These are phyloP conservation scores for Diadema setosum DNA, from an alignment of 35 echinoderm and acorn worm species.

Conservation along the genomic window DNA sequence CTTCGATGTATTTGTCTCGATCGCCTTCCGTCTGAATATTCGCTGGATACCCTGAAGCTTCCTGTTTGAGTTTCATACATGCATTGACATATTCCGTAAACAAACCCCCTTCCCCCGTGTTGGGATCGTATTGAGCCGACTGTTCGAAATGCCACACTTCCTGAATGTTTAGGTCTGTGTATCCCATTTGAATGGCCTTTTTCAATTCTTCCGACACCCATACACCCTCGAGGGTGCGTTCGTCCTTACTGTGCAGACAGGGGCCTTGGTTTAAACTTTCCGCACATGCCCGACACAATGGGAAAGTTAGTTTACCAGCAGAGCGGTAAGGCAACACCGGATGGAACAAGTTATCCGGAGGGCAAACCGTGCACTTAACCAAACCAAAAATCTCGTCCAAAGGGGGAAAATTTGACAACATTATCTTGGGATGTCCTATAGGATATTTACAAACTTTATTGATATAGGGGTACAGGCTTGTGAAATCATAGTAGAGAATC, in stretches of 20 bases:
- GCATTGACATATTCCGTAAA: neutral
- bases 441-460: no score
- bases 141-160: slow-evolving; percentile 84
- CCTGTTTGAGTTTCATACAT: no score
- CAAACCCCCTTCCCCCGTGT: neutral
- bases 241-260: neutral
- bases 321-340: neutral
- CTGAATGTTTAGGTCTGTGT: neutral
- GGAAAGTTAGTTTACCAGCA: neutral
- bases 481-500: no score
- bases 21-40: slow-evolving; percentile 35
- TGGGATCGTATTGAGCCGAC: neutral
- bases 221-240: slow-evolving; percentile 10
- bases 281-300: no score
- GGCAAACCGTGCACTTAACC: no score
- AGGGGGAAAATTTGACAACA: neutral
- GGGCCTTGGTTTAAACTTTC: neutral
- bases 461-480: no score
- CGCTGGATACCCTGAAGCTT: slow-evolving; percentile 37
- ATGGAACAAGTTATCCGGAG: no score
- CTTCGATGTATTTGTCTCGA: slow-evolving; percentile 30
- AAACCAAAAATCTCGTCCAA: neutral
- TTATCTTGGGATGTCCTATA: neutral
- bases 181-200: slow-evolving; percentile 53
- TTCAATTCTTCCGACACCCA: slow-evolving; percentile 50